A percentile compares a stretch with the other conserved stretches of the same genome.
Conservation (phyloP, 2,113 vertebrate species). For the Perca flavescens region DNA sequence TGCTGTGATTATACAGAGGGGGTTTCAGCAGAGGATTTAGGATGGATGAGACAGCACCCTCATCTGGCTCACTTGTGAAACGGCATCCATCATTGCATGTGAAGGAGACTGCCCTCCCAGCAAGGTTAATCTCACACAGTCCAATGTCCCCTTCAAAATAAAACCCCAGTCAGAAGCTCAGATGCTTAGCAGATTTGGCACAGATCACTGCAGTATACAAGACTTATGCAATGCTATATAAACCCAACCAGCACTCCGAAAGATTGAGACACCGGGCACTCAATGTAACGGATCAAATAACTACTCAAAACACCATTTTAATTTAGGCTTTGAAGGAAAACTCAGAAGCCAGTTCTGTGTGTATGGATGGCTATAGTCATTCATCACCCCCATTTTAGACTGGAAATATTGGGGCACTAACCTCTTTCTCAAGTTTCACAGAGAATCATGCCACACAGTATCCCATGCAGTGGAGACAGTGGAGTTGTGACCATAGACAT, state of each 20-base stretch:
- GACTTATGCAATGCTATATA: constrained; percentile 15
- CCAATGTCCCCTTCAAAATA: constrained; percentile 46
- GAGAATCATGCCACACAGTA: constrained; percentile 15
- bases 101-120: constrained; percentile 3
- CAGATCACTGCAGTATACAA: constrained; percentile 7
- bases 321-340: neutral
- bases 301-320: neutral
- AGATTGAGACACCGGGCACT: neutral
- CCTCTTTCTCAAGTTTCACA: constrained; percentile 47
- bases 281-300: neutral
- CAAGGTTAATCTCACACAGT: constrained; percentile 39
- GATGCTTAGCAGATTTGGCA: constrained; percentile 14
- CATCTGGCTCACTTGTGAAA: constrained; percentile 31
- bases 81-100: constrained; percentile 10
- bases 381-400: neutral
- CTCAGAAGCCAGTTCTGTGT: neutral
- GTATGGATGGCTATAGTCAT: constrained; percentile 1
- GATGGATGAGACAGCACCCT: constrained; percentile 39
- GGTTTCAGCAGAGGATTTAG: constrained; percentile 11
- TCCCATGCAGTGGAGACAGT: constrained; percentile 23
- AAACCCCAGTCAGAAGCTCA: constrained; percentile 20
- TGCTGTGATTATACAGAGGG: constrained; percentile 57
- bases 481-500: neutral
- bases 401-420: constrained; percentile 6
- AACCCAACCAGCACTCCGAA: neutral